A percentile compares a stretch with the other conserved stretches of the same genome.
Conservation (phyloP, 2,797 vertebrate genomes). For the Perodicticus potto region DNA sequence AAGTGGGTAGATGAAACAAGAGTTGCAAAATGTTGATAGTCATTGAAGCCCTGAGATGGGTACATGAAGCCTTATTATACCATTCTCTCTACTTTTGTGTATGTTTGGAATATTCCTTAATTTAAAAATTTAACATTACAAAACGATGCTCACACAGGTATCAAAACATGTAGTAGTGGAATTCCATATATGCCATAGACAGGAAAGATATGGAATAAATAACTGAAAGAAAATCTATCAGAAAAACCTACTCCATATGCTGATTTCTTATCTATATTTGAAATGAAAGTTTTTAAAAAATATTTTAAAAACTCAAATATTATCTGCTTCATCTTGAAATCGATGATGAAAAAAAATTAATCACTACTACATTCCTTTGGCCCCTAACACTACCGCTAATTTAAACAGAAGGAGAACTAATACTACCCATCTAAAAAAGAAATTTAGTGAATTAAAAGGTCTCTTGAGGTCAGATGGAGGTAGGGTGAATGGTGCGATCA, state of each 20-base stretch:
- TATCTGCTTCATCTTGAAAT: slow-evolving; percentile 48
- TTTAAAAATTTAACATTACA: neutral
- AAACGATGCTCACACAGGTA: neutral
- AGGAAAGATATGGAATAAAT: slow-evolving; percentile 8
- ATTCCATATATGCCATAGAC: neutral
- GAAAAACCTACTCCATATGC: neutral
- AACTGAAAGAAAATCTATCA: neutral
- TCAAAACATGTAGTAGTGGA: slow-evolving; percentile 29
- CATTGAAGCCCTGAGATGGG: neutral
- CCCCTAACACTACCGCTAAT: neutral
- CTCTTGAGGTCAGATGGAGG: too few species aligned
- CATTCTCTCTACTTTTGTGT: neutral
- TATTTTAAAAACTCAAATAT: slow-evolving; percentile 50
- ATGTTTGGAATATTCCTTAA: neutral
- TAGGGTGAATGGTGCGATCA: too few species aligned
- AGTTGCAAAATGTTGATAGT: neutral
- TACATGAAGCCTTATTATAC: neutral
- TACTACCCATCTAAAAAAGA: slow-evolving; percentile 7
- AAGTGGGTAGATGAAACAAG: neutral
- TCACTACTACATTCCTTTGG: neutral
- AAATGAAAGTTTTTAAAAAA: neutral
- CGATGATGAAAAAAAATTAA: slow-evolving; percentile 27
- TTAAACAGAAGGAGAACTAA: slow-evolving; percentile 39
- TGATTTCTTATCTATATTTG: slow-evolving; percentile 55
- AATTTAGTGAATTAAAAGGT: neutral